Evolutionary conservation across 2,888 invertebrate genomes (phyloP).

Genomic region (Suillia variegata): DNA sequence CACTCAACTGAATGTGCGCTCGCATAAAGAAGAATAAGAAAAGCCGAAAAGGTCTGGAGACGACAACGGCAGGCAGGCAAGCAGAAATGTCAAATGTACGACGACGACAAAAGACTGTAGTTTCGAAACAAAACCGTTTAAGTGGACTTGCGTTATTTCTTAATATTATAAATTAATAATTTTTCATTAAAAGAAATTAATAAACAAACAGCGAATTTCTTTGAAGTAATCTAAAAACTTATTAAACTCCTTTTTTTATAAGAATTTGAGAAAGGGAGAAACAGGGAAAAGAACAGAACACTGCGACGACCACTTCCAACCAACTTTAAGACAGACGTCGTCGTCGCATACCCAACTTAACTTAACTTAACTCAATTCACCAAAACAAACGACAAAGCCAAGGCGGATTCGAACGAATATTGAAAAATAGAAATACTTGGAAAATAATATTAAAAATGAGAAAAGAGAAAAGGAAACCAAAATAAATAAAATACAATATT

Average conservation of each 20-base stretch:
- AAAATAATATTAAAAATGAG: background rate
- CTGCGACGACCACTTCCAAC: background rate
- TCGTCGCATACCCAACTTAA: conserved; percentile 12
- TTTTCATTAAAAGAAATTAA: too few species aligned
- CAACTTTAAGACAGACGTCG: conserved; percentile 40
- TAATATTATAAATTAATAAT: too few species aligned
- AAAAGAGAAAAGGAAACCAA: background rate
- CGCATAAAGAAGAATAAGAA: conserved; percentile 3
- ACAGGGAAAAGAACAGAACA: background rate
- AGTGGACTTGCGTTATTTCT: too few species aligned
- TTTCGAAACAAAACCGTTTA: too few species aligned
- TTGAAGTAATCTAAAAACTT: too few species aligned
- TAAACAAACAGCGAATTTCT: too few species aligned
- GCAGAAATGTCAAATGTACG: background rate
- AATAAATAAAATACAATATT: background rate
- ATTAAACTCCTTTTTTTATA: too few species aligned
- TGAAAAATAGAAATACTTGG: conserved; percentile 11
- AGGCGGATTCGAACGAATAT: conserved; percentile 28
- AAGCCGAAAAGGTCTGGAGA: background rate
- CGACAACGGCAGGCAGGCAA: background rate
- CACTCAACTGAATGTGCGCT: background rate
- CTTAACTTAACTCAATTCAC: conserved; percentile 24
- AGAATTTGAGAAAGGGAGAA: too few species aligned
- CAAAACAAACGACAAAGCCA: conserved; percentile 44
- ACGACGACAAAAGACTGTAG: conserved; percentile 6